phyloP scores from a whole-genome alignment of 2,797 vertebrate genomes.

The Neoniphon sammara region DNA sequence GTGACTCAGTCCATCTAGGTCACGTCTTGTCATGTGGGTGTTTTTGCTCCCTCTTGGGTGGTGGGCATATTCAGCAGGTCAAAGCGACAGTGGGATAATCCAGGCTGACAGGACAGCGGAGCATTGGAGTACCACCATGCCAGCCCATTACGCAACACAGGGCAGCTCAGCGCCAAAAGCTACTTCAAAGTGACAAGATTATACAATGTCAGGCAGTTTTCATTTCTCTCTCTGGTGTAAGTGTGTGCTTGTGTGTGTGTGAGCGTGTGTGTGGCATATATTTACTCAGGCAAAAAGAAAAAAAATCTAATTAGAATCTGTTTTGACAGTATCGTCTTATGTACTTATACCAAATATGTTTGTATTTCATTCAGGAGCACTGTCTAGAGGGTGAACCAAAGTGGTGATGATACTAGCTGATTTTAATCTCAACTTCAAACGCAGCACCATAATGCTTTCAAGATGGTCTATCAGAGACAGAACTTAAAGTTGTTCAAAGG shows the following conservation, averaged over 20 bases:
- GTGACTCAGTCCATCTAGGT: constrained; percentile 10
- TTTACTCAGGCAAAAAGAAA: constrained; percentile 25
- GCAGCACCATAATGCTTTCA: constrained; percentile 42
- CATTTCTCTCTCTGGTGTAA: constrained; percentile 29
- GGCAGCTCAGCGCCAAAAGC: constrained; percentile 41
- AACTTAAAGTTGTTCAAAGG: constrained; percentile 46
- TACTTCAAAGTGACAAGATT: constrained; percentile 53
- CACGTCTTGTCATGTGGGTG: constrained; percentile 8
- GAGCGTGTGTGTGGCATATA: constrained; percentile 19
- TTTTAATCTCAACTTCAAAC: constrained; percentile 72
- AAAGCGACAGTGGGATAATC: constrained; percentile 51
- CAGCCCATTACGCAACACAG: constrained; percentile 36
- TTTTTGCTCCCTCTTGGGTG: constrained; percentile 13
- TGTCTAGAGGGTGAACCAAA: constrained; percentile 58
- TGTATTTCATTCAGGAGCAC: constrained; percentile 65
- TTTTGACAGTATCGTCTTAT: constrained; percentile 67
- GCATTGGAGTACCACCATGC: constrained; percentile 25
- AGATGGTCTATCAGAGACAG: constrained; percentile 53
- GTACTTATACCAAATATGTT: constrained; percentile 63
- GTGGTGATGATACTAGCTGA: constrained; percentile 66
- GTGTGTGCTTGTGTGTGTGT: constrained; percentile 17
- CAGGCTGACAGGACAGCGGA: constrained; percentile 43
- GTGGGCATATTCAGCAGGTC: constrained; percentile 43
- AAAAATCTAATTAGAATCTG: constrained; percentile 70
- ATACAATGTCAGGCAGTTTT: constrained; percentile 34